phyloP scores from a whole-genome alignment of 2,113 vertebrate species.

The Myotis davidii region DNA sequence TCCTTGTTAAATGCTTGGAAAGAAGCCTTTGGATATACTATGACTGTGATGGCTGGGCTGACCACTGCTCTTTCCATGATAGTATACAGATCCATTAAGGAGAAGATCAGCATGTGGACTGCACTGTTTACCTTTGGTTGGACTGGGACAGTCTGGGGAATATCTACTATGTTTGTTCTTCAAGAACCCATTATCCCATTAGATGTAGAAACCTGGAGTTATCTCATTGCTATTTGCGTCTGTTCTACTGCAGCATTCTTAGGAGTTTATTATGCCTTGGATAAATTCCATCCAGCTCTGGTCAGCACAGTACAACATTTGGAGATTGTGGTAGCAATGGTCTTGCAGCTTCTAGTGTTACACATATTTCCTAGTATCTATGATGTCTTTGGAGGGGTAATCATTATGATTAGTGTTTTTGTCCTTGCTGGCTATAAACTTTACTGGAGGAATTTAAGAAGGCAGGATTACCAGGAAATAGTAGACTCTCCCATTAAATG shows the following conservation, averaged over 20 bases:
- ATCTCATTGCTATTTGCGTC: constrained; percentile 95
- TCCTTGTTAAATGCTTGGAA: constrained; percentile 95
- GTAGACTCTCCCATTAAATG: constrained; percentile 96
- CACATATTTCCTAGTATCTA: constrained; percentile 93
- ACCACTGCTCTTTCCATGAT: constrained; percentile 98
- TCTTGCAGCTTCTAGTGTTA: constrained; percentile 95
- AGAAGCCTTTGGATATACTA: constrained; percentile 98
- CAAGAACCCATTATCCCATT: constrained; percentile 97
- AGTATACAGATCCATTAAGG: constrained; percentile 96
- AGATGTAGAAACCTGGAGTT: constrained; percentile 97
- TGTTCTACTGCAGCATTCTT: constrained; percentile 98
- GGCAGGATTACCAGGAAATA: constrained; percentile 97
- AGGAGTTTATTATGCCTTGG: constrained; percentile 97
- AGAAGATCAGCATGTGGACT: constrained; percentile 98
- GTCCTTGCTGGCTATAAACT: constrained; percentile 95
- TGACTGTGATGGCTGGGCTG: constrained; percentile 97
- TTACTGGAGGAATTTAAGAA: constrained; percentile 91
- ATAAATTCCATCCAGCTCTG: constrained; percentile 97
- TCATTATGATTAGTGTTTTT: constrained; percentile 96
- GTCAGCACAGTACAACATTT: constrained; percentile 98
- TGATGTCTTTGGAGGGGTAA: constrained; percentile 92
- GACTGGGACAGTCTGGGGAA: constrained; percentile 97
- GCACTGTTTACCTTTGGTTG: constrained; percentile 98
- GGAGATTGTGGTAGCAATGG: constrained; percentile 97
- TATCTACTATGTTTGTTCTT: constrained; percentile 97